Percentiles rank a stretch among this genome's conserved stretches.
These are phyloP conservation scores for Glaucomys volans DNA, from an alignment of 2,113 vertebrate genomes.

Conservation along the genomic window DNA sequence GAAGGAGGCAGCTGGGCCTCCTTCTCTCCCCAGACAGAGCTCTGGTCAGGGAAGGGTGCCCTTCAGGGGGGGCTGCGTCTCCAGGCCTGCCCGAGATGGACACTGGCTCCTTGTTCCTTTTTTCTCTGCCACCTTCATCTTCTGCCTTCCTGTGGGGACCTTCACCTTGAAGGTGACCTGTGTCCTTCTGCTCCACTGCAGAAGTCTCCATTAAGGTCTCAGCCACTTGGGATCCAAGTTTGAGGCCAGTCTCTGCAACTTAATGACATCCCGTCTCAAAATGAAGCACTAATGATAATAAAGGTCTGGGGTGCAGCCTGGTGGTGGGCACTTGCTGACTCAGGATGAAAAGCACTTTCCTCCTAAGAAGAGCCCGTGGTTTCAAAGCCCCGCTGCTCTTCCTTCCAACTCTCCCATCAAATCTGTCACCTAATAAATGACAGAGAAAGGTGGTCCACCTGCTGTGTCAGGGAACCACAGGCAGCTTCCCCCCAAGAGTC, in stretches of 20 bases:
- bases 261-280: neutral
- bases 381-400: no score
- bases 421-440: neutral
- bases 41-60: fast-evolving
- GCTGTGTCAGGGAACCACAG: no score
- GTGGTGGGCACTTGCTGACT: neutral
- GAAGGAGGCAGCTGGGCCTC: neutral
- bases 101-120: fast-evolving
- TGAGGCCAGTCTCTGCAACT: neutral
- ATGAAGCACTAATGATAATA: neutral
- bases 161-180: neutral
- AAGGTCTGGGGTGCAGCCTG: neutral
- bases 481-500: neutral
- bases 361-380: neutral
- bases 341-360: neutral
- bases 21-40: neutral
- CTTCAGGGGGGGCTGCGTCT: no score
- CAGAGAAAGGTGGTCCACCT: neutral
- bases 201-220: neutral
- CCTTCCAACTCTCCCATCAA: neutral
- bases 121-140: neutral
- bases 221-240: neutral
- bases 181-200: neutral
- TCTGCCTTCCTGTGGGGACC: neutral
- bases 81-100: no score